Evolutionary conservation across 2,113 vertebrate genomes (phyloP).

Genomic region (Python bivittatus): DNA sequence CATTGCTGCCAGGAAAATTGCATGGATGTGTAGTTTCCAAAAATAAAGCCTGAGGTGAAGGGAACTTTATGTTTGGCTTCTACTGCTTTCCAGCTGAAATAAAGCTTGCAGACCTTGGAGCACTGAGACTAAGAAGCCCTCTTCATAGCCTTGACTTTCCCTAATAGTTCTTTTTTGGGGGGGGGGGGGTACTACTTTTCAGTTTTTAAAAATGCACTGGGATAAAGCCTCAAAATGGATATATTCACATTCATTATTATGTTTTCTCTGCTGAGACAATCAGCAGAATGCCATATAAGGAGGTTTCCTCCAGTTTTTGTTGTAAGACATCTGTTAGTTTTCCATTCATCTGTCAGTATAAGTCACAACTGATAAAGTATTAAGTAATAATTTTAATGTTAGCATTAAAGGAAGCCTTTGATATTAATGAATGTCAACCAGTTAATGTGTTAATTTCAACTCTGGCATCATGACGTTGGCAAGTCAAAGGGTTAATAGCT

Average conservation of each 20-base stretch:
- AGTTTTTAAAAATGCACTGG: not conserved
- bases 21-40: not conserved
- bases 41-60: not conserved
- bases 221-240: not conserved
- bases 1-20: not conserved
- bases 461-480: not conserved
- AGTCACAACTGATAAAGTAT: not conserved
- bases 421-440: constrained; percentile 16
- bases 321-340: not conserved
- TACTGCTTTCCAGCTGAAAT: not conserved
- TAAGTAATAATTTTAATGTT: constrained; percentile 15
- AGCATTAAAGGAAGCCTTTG: constrained; percentile 7
- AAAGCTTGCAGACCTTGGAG: not conserved
- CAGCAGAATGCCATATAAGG: no score
- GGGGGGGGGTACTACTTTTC: not conserved
- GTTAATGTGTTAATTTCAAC: constrained; percentile 32
- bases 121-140: not conserved
- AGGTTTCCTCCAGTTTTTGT: not conserved
- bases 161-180: no score
- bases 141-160: not conserved
- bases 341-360: not conserved
- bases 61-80: not conserved
- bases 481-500: constrained; percentile 42
- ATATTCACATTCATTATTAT: not conserved
- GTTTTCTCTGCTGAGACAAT: not conserved